These are phyloP conservation scores for Bagarius yarrelli DNA, from an alignment of 2,113 vertebrate genomes.

Conservation along the genomic window DNA sequence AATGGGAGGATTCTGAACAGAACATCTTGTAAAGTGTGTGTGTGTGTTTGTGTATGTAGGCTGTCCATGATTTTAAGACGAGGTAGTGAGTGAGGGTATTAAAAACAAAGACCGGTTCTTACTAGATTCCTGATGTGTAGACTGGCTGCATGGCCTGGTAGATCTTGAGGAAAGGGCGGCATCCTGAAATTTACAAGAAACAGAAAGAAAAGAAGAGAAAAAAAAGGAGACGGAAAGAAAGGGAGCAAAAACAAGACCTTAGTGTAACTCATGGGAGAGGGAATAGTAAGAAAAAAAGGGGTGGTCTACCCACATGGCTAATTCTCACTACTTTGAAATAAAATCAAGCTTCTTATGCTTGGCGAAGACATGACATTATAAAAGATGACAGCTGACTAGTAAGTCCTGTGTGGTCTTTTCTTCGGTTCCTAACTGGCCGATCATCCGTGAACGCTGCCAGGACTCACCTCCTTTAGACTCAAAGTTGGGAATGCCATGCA, in stretches of 20 bases:
- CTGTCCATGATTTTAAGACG: slow-evolving; percentile 35
- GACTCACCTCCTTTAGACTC: slow-evolving; percentile 90
- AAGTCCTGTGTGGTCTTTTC: slow-evolving; percentile 21
- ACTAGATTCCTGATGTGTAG: slow-evolving; percentile 99
- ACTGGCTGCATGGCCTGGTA: slow-evolving; percentile 99
- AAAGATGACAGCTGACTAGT: not conserved
- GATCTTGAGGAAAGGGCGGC: slow-evolving; percentile 96
- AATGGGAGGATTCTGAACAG: not conserved
- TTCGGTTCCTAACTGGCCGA: not conserved
- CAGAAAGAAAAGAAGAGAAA: slow-evolving; percentile 38
- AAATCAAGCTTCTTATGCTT: slow-evolving; percentile 5
- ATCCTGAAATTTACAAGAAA: slow-evolving; percentile 74
- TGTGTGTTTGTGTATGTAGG: slow-evolving; percentile 1
- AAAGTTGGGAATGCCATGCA: slow-evolving; percentile 97
- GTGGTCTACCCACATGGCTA: slow-evolving; percentile 9
- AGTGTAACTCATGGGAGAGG: slow-evolving; percentile 30
- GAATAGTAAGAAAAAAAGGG: not conserved
- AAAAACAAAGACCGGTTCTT: slow-evolving; percentile 63
- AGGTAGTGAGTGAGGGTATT: slow-evolving; percentile 23
- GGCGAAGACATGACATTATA: not conserved
- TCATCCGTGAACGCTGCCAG: not conserved
- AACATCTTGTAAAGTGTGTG: slow-evolving; percentile 22
- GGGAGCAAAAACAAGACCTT: slow-evolving; percentile 23
- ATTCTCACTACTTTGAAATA: slow-evolving; percentile 6
- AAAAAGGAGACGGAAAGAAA: slow-evolving; percentile 14